These are phyloP conservation scores for Epistrophe eligans DNA, from an alignment of 2,888 invertebrate genomes.

Conservation along the genomic window DNA sequence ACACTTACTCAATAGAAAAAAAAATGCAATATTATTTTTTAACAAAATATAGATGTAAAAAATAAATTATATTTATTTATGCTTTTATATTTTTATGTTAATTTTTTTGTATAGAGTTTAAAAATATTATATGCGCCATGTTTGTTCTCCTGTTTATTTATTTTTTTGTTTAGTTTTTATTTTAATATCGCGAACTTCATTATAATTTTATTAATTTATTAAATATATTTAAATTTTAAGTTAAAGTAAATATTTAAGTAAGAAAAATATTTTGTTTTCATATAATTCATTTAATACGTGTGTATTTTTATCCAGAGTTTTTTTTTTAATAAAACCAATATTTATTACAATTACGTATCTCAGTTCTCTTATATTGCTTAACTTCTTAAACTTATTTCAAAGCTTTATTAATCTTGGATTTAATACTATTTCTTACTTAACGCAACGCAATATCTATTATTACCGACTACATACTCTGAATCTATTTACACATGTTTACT, in stretches of 20 bases:
- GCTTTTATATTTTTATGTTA: constrained; percentile 45
- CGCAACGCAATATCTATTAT: background rate
- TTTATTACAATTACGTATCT: background rate
- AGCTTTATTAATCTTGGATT: background rate
- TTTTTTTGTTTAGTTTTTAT: constrained; percentile 48
- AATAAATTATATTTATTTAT: constrained; percentile 77
- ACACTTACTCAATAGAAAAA: constrained; percentile 67
- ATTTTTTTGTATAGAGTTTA: constrained; percentile 28
- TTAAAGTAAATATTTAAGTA: background rate
- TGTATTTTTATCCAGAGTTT: background rate
- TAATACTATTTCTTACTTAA: background rate
- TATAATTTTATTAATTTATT: constrained; percentile 30
- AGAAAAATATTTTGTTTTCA: constrained; percentile 20
- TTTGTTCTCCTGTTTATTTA: constrained; percentile 78
- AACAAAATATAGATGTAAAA: constrained; percentile 68
- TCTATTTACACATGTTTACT: background rate
- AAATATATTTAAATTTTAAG: constrained; percentile 13
- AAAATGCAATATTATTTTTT: constrained; percentile 79
- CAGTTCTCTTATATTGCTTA: background rate
- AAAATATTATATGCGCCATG: constrained; percentile 65
- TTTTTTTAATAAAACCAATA: background rate
- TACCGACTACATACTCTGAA: background rate
- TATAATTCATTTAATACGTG: background rate
- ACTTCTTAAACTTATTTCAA: background rate
- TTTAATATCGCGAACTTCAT: background rate